These are phyloP conservation scores for Martes martes DNA, from an alignment of 2,113 vertebrate species.

Conservation along the genomic window DNA sequence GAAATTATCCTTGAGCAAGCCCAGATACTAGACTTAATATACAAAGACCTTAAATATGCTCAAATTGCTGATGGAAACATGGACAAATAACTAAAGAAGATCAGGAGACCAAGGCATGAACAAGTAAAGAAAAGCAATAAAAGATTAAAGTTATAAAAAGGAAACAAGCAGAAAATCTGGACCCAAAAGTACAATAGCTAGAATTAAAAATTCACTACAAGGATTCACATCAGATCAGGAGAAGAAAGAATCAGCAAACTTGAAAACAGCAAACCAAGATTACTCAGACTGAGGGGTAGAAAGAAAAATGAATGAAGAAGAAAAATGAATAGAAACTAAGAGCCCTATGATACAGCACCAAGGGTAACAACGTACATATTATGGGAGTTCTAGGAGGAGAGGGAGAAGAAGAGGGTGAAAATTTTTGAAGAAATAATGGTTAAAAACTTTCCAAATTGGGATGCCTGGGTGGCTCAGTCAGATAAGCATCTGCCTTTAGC, in stretches of 20 bases:
- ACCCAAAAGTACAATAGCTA: background rate
- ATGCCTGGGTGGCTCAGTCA: too few species aligned
- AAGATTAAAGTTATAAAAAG: background rate
- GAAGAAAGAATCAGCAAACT: background rate
- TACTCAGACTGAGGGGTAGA: background rate
- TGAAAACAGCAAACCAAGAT: background rate
- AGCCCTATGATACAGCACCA: background rate
- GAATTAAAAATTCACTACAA: background rate
- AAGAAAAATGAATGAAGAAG: background rate
- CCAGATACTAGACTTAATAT: background rate
- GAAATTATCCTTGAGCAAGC: background rate
- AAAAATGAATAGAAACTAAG: background rate
- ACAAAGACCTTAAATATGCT: background rate
- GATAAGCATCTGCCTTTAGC: too few species aligned
- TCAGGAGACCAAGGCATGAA: background rate
- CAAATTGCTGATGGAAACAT: background rate
- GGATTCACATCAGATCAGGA: background rate
- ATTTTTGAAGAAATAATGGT: background rate
- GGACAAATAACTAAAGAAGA: constrained; percentile 13
- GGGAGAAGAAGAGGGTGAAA: background rate
- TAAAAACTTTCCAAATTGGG: background rate
- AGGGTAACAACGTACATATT: background rate
- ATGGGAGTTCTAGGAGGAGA: background rate
- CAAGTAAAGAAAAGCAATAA: background rate
- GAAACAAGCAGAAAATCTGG: background rate